Evolutionary conservation across 2,797 vertebrate genomes (phyloP).

Genomic region (Cynodonichthys magdalenae): DNA sequence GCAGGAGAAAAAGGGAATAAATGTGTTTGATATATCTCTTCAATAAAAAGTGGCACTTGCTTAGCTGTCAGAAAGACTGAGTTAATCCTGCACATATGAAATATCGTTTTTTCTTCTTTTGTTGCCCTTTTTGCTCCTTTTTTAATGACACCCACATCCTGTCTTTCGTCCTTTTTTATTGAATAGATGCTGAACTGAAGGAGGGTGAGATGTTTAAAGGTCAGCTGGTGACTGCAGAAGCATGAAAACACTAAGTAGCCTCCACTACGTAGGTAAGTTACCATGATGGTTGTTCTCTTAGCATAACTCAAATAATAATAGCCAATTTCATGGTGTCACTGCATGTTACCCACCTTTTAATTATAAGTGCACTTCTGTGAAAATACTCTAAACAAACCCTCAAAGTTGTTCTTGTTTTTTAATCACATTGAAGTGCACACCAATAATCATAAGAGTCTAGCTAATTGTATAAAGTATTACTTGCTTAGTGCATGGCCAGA

Average conservation of each 20-base stretch:
- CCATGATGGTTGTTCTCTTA: conserved; percentile 1
- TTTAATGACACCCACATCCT: conserved; percentile 42
- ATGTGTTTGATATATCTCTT: conserved; percentile 36
- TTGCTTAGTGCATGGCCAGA: conserved; percentile 16
- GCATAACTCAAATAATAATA: conserved; percentile 44
- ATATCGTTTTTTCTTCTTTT: conserved; percentile 39
- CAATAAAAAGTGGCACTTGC: conserved; percentile 39
- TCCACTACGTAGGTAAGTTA: conserved; percentile 49
- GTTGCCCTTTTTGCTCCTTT: conserved; percentile 27
- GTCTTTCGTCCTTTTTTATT: conserved; percentile 40
- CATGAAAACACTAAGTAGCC: conserved; percentile 3
- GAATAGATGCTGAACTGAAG: conserved; percentile 23
- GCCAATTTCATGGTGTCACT: conserved; percentile 28
- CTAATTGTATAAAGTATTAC: conserved; percentile 33
- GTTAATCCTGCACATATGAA: conserved; percentile 45
- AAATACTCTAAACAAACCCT: conserved; percentile 14
- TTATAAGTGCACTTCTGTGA: conserved; percentile 31
- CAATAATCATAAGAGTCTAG: conserved; percentile 28
- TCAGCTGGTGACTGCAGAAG: conserved; percentile 25
- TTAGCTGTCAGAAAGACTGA: conserved; percentile 32
- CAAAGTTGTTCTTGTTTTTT: conserved; percentile 33
- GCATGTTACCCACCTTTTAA: conserved; percentile 35
- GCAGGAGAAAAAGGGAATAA: conserved; percentile 11
- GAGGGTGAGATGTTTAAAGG: conserved; percentile 24
- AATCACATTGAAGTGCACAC: conserved; percentile 29